A percentile compares a stretch with the other conserved stretches of the same genome.
Conservation (phyloP, 2,888 invertebrate species). For the Abrostola triplasia region DNA sequence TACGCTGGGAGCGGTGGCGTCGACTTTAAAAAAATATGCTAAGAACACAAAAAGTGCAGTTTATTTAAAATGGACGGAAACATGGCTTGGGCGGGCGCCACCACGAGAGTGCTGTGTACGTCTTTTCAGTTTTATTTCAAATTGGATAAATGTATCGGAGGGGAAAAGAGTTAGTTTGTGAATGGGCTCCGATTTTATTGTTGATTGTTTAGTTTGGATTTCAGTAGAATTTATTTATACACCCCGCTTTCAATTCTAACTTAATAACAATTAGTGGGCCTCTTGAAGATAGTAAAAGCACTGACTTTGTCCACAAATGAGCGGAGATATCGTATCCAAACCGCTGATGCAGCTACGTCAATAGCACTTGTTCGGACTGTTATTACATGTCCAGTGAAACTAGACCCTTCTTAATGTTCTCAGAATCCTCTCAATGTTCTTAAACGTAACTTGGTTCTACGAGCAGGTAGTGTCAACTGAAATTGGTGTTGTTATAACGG, state of each 20-base stretch:
- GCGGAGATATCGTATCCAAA: constrained; percentile 73
- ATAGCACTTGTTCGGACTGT: constrained; percentile 78
- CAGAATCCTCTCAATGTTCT: constrained; percentile 42
- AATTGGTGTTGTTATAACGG: constrained; percentile 74
- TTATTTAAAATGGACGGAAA: constrained; percentile 81
- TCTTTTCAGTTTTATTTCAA: constrained; percentile 74
- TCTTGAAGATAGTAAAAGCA: constrained; percentile 16
- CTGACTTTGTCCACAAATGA: constrained; percentile 53
- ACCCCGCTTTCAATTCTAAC: not conserved
- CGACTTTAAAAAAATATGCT: constrained; percentile 78
- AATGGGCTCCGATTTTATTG: constrained; percentile 39
- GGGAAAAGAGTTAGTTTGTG: constrained; percentile 41
- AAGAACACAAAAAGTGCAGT: constrained; percentile 74
- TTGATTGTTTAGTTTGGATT: not conserved
- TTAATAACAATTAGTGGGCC: constrained; percentile 22
- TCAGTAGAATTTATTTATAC: not conserved
- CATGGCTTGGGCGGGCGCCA: constrained; percentile 82
- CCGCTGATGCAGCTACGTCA: constrained; percentile 81
- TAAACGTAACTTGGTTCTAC: constrained; percentile 36
- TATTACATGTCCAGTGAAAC: constrained; percentile 72
- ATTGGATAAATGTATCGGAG: constrained; percentile 68
- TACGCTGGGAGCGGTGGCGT: constrained; percentile 67
- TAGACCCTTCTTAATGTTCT: constrained; percentile 65
- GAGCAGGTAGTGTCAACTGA: constrained; percentile 62
- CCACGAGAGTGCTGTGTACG: constrained; percentile 60